phyloP scores from a whole-genome alignment of 2,113 vertebrate genomes.

The Sinocyclocheilus anshuiensis region DNA sequence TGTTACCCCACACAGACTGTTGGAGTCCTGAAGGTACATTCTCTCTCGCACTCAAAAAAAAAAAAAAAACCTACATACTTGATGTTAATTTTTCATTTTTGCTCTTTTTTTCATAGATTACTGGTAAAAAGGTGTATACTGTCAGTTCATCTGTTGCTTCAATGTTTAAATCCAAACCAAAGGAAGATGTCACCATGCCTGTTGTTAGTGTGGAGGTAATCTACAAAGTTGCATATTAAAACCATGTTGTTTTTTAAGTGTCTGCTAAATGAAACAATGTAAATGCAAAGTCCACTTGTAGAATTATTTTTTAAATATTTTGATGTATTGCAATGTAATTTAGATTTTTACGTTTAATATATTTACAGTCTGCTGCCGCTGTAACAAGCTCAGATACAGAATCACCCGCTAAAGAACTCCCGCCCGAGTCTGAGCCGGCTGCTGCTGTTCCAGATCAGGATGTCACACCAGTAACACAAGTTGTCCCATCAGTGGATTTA shows the following conservation, averaged over 20 bases:
- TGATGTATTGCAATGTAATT: neutral
- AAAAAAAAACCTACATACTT: neutral
- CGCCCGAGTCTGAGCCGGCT: neutral
- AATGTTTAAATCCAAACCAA: slow-evolving; percentile 65
- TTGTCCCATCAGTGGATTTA: neutral
- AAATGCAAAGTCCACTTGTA: neutral
- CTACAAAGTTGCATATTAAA: neutral
- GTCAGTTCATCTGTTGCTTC: slow-evolving; percentile 69
- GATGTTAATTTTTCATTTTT: neutral
- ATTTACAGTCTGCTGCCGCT: neutral
- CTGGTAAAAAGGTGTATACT: slow-evolving; percentile 62
- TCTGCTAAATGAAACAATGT: neutral
- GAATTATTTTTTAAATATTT: neutral
- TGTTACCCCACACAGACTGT: slow-evolving; percentile 83
- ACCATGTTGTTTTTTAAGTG: neutral
- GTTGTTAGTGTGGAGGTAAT: slow-evolving; percentile 50
- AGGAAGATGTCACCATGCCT: slow-evolving; percentile 21
- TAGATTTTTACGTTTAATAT: neutral
- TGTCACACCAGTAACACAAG: neutral
- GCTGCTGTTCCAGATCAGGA: slow-evolving; percentile 14
- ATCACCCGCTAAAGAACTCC: neutral
- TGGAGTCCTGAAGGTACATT: slow-evolving; percentile 77
- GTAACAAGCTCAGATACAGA: slow-evolving; percentile 7
- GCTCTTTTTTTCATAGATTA: slow-evolving; percentile 42
- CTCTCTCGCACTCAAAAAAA: neutral